Percentiles rank a stretch among this genome's conserved stretches.
phyloP scores from a whole-genome alignment of 1,140 invertebrate genomes.

The Zaprionus lachaisei region DNA sequence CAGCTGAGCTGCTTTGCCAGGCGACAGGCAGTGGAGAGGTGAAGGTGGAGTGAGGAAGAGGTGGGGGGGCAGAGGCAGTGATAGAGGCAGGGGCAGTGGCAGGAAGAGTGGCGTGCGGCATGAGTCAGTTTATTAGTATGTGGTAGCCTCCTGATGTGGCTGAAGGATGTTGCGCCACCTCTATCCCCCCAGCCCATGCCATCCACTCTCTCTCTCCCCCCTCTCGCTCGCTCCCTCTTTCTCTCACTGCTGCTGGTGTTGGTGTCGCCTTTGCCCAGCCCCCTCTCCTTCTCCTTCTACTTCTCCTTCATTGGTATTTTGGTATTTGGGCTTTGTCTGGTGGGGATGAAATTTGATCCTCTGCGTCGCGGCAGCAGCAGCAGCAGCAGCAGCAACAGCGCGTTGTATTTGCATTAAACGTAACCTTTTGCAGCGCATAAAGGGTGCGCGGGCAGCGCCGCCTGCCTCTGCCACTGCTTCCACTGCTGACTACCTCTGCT shows the following conservation, averaged over 20 bases:
- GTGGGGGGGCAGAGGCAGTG: too few relatives aligned
- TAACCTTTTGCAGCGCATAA: constrained; percentile 60
- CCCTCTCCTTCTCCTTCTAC: background rate
- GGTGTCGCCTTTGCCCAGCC: background rate
- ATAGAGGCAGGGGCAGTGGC: background rate
- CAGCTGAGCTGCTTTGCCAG: constrained; percentile 71
- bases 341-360: constrained; percentile 84
- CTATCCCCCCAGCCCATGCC: too few relatives aligned
- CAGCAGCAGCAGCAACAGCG: constrained; percentile 17
- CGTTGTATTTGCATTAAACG: constrained; percentile 79
- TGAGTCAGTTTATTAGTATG: constrained; percentile 7
- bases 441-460: constrained; percentile 39
- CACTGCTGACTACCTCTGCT: constrained; percentile 48
- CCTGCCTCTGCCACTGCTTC: background rate
- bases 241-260: background rate
- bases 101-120: background rate
- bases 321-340: constrained; percentile 81
- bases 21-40: background rate
- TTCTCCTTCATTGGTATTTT: constrained; percentile 74
- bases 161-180: background rate
- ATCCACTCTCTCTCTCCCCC: background rate
- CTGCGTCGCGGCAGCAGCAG: constrained; percentile 37
- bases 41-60: background rate
- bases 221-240: background rate
- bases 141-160: constrained; percentile 5